Conservation (phyloP, 2,888 invertebrate species). For the Liodrosophila aerea region DNA sequence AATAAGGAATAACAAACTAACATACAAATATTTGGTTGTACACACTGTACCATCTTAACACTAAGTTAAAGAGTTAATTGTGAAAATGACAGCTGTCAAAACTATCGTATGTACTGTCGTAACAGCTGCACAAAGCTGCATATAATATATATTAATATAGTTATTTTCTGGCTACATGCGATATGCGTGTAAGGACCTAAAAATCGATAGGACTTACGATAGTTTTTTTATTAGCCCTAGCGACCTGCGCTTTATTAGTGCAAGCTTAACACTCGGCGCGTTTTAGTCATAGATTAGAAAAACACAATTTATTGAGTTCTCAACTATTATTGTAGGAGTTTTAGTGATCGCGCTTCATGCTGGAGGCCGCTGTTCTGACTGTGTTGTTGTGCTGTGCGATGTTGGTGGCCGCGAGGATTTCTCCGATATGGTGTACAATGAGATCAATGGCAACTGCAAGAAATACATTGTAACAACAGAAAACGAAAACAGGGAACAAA, state of each 20-base stretch:
- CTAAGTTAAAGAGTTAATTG: slow-evolving; percentile 43
- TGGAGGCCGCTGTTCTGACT: slow-evolving; percentile 72
- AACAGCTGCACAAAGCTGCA: too few species aligned
- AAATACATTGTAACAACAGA: slow-evolving; percentile 81
- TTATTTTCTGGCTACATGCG: too few species aligned
- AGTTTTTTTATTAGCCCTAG: background rate
- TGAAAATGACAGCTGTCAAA: background rate
- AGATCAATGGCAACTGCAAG: slow-evolving; percentile 99
- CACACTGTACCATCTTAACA: slow-evolving; percentile 46
- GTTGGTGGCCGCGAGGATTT: slow-evolving; percentile 87
- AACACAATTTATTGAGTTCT: slow-evolving; percentile 14
- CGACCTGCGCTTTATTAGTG: slow-evolving; percentile 2
- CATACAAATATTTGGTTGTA: slow-evolving; percentile 16
- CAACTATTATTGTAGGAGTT: background rate
- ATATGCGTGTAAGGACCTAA: too few species aligned
- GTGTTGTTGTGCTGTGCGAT: slow-evolving; percentile 76
- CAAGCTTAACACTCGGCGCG: slow-evolving; percentile 22
- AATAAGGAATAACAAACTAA: slow-evolving; percentile 28
- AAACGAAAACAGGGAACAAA: slow-evolving; percentile 63
- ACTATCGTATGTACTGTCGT: too few species aligned
- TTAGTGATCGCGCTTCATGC: slow-evolving; percentile 80
- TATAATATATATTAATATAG: too few species aligned
- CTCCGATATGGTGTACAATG: slow-evolving; percentile 99
- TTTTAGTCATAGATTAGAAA: slow-evolving; percentile 26
- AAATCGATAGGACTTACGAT: background rate